Percentiles rank a stretch among this genome's conserved stretches.
Conservation (phyloP, 2,797 vertebrate species). For the Poliocrania exsul region DNA sequence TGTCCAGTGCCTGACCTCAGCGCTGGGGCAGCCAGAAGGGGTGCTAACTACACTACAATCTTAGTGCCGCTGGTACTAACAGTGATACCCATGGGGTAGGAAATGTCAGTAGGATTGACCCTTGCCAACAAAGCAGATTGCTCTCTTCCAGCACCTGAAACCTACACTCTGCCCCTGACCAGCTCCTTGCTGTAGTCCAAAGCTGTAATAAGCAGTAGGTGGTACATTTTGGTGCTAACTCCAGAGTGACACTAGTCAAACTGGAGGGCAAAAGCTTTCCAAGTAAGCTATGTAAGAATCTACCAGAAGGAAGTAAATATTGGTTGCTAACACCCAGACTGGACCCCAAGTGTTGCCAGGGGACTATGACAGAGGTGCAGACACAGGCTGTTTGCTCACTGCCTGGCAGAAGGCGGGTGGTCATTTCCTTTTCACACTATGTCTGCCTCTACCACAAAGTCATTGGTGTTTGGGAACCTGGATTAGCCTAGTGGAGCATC, state of each 20-base stretch:
- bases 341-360: not conserved
- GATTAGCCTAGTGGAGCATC: not conserved
- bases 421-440: not conserved
- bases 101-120: not conserved
- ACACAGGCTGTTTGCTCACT: not conserved
- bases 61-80: not conserved
- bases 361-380: not conserved
- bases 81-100: not conserved
- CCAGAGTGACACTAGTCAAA: not conserved
- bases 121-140: not conserved
- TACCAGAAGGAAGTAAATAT: not conserved
- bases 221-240: not conserved
- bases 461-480: not conserved
- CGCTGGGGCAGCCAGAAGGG: not conserved
- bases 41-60: no score
- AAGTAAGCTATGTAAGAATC: not conserved
- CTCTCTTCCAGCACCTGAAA: not conserved
- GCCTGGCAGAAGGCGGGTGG: not conserved
- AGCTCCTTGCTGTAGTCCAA: not conserved
- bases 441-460: not conserved
- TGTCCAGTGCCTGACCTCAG: fast-evolving
- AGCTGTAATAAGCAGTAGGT: not conserved
- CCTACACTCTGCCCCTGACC: not conserved
- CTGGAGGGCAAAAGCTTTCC: not conserved
- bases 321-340: not conserved